These are phyloP conservation scores for Myotis myotis DNA, from an alignment of 2,797 vertebrate species.

Conservation along the genomic window DNA sequence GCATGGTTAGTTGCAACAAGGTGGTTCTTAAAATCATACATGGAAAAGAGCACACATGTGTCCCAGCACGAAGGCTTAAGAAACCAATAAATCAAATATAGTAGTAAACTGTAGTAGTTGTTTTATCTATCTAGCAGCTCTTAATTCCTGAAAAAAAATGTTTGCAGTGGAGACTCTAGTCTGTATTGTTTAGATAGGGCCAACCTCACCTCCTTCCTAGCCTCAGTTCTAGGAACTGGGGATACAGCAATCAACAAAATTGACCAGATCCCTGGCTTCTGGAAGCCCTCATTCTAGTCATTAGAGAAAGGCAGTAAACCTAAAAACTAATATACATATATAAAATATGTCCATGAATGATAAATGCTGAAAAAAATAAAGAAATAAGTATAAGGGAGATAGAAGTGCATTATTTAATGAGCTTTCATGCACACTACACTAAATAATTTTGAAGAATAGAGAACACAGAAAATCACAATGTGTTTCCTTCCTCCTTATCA, in stretches of 20 bases:
- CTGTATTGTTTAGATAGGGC: not conserved
- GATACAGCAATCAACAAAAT: not conserved
- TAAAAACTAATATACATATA: not conserved
- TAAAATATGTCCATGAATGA: not conserved
- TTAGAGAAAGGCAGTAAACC: not conserved
- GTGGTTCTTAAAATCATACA: not conserved
- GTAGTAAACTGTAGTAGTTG: not conserved
- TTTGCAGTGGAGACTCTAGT: not conserved
- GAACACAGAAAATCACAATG: not conserved
- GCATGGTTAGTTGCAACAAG: not conserved
- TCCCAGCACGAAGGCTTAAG: not conserved
- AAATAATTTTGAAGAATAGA: slow-evolving; percentile 12
- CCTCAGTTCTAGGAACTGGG: not conserved
- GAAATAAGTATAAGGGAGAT: not conserved
- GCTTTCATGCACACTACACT: not conserved
- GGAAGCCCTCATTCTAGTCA: not conserved
- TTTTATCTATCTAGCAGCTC: not conserved
- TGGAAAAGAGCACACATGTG: not conserved
- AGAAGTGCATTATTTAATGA: not conserved
- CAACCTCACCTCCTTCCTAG: not conserved
- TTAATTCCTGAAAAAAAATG: not conserved
- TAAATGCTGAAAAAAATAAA: not conserved
- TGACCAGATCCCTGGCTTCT: not conserved
- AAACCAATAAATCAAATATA: not conserved
- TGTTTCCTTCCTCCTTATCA: not conserved